Base-by-base conservation (phyloP, 30 jellyfish, hydroid and myxozoan species). In the Turritopsis rubra region DNA sequence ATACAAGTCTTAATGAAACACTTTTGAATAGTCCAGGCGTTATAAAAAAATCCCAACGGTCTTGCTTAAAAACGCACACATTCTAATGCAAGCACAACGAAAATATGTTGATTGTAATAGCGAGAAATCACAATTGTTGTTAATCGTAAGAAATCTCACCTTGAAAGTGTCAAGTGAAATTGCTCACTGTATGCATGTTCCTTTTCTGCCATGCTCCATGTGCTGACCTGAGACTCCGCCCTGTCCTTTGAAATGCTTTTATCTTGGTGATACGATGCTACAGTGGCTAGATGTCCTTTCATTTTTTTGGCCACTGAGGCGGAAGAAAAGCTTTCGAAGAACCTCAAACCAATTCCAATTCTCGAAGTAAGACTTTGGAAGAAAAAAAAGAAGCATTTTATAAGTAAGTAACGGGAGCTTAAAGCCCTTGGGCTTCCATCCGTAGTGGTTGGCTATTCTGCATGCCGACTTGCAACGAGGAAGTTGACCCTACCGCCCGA, bases 281-380 rank as follows among this genome's bases (percentile, higher is more conserved):
- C 73, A 22, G 91, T 79, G 75, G 66, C 19, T 54, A 91, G 84
- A 26, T 75, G 84, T 28, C 79, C 76, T 52, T 91, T 91, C 87
- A 91, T 91, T 66, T 75, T 83, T 68, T 91, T 91, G 3, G 89
- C 87, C 66, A 83, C 20, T 52, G 95, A 75, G 0, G 89, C 21
- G 52, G 72, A 66, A 5, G 88, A 7, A 31, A 26, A 78, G 9
- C 28, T 71, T 70, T 91, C 89, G 66, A 86, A 85, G 83, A 91
- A 91, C 28, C 90, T 86, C 74, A 81, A 75, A 19, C 97, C 97
- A 71, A 91, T 87, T 65, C 97, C 97, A 66, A 79, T 22, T 17
- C 97, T 91, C 52, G 88, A 65, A 24, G 97, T 91, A 18, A 90
- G 60, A 65, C 97, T 90, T 18, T 41, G 60, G 13, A 41, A 41